Evolutionary conservation across 2,888 invertebrate genomes (phyloP), one percentile per base, ranked within the genome.

Genomic region (Lasioglossum zephyrum): DNA sequence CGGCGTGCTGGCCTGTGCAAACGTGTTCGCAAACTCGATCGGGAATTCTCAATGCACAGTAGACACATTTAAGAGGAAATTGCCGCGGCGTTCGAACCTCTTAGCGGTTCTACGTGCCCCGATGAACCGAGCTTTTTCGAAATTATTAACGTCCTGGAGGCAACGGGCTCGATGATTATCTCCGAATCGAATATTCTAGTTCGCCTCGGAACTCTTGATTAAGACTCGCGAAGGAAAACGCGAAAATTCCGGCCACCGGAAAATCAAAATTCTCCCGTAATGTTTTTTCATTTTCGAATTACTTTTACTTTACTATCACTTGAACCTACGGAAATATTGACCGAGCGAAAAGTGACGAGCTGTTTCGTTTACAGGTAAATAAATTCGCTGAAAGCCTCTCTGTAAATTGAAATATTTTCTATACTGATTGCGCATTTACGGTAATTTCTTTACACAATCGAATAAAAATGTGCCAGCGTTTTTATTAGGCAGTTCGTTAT

Each of bases 21-120:
- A 87, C 88, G 88, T 80, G 82, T 84, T 87, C 89, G 89, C 82
- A 87, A 88, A 89, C 88, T 87, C 89, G 63, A 88, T 89, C 88
- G 88, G 47, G 82, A 87, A 84, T 88, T 88, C 87, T 84, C 87
- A 87, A 84, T 82, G 84, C 80, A 82, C 84, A 76, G 82, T 82
- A 75, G 84, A 86, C 84, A 82, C 79, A 74, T 87, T 88, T 84
- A 76, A 80, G 73, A 77, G 82, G 85, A 77, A 88, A 84, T 86
- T 84, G 83, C 77, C 76, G 82, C 79, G 53, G 41, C 74, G 79
- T 74, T 63, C 77, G 63, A 70, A 73, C 83, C 80, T 83, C 79
- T 83, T 83, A 77, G 49, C 72, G 39, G 44, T 78, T 41, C 73
- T 86, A 86, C 83, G 86, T 86, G 80, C 73, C 60, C 9, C 73